A percentile compares a stretch with the other conserved stretches of the same genome.
Evolutionary conservation across 2,888 invertebrate genomes (phyloP).

Genomic region (Lissocephala sabroskyi): DNA sequence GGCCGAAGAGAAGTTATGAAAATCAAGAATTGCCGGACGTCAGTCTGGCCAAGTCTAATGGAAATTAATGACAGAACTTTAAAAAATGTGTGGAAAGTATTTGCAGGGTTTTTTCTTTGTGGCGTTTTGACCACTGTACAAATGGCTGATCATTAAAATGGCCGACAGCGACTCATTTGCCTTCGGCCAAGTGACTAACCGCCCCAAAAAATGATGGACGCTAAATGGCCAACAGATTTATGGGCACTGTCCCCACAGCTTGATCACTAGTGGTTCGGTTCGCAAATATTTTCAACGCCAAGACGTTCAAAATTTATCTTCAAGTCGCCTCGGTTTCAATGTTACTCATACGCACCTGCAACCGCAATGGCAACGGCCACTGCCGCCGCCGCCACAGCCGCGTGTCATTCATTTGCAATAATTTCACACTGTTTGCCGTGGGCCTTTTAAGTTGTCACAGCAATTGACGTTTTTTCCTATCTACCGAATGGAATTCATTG

Average conservation of each 20-base stretch:
- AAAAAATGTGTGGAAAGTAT: too few species aligned
- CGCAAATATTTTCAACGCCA: too few species aligned
- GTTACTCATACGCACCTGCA: conserved; percentile 62
- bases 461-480: conserved; percentile 43
- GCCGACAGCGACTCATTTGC: conserved; percentile 23
- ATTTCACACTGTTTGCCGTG: conserved; percentile 45
- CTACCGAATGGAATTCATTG: neutral
- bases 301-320: neutral
- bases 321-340: conserved; percentile 40
- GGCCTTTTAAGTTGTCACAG: conserved; percentile 47
- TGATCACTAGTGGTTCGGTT: too few species aligned
- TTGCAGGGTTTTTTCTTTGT: too few species aligned
- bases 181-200: neutral
- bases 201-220: conserved; percentile 43
- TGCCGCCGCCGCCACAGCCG: neutral
- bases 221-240: conserved; percentile 60
- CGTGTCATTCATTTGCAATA: conserved; percentile 56
- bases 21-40: too few species aligned
- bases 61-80: too few species aligned
- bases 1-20: too few species aligned
- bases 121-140: too few species aligned
- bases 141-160: conserved; percentile 38
- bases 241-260: conserved; percentile 47
- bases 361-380: conserved; percentile 17
- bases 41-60: too few species aligned